These are phyloP conservation scores for Adelosebastes latens DNA, from an alignment of 2,797 vertebrate species.

Conservation along the genomic window DNA sequence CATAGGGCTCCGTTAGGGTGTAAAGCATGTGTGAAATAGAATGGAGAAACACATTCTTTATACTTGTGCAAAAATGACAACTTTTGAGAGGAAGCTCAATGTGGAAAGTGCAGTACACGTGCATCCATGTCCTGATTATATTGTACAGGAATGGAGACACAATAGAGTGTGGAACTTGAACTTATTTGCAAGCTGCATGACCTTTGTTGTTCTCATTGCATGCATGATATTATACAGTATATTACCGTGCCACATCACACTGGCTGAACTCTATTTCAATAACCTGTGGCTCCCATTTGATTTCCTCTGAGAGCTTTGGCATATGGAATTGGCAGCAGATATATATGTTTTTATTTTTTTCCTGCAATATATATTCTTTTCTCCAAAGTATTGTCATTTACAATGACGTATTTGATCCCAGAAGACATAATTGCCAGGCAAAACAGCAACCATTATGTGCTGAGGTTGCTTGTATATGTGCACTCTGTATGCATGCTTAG, in stretches of 20 bases:
- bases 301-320: conserved; percentile 38
- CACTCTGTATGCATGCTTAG: conserved; percentile 42
- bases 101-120: background rate
- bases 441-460: conserved; percentile 59
- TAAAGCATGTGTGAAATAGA: background rate
- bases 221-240: background rate
- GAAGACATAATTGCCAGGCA: conserved; percentile 45
- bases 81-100: background rate
- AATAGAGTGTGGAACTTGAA: background rate
- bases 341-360: background rate
- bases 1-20: background rate
- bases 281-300: conserved; percentile 20
- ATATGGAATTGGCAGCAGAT: conserved; percentile 1
- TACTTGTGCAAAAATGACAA: background rate
- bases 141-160: background rate
- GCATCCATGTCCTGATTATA: background rate
- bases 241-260: conserved; percentile 2
- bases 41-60: background rate
- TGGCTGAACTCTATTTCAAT: conserved; percentile 21
- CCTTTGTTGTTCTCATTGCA: background rate
- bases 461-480: conserved; percentile 55
- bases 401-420: conserved; percentile 37
- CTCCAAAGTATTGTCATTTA: conserved; percentile 33
- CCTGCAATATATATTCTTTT: background rate
- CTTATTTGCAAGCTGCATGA: background rate